Base-by-base conservation (phyloP, 1,140 invertebrate species). In the Papilio machaon region DNA sequence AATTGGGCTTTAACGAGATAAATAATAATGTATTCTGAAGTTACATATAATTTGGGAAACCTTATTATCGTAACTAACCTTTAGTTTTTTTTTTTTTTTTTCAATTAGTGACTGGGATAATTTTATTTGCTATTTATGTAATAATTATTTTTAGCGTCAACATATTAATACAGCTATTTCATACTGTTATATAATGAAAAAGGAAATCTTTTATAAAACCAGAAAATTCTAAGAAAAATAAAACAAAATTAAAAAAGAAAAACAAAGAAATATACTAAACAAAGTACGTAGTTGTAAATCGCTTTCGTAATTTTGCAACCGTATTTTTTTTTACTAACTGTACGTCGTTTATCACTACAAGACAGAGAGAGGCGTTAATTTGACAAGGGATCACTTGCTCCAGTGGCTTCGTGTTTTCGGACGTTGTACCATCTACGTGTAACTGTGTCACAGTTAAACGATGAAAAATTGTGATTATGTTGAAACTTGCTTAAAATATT, bases 331-430 rank as follows among this genome's bases (percentile, higher is more conserved):
- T 91, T 91, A 91, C 90, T 86, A 88, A 86, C 87, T 82, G 79
- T 87, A 80, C 86, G 84, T 90, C 89, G 88, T 92, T 91, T 91
- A 89, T 92, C 91, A 91, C 83, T 49, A 58, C 64, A 83, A 90
- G 88, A 89, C 87, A 91, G 84, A 88, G 85, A 88, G 82, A 85
- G 85, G 87, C 89, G 90, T 91, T 92, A 92, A 91, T 92, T 92
- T 92, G 91, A 92, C 91, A 91, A 87, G 91, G 91, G 91, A 89
- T 90, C 89, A 83, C 84, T 88, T 91, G 89, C 85, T 23, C 52
- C 73, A 77, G 78, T 78, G 80, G 77, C 82, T 81, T 82, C 80
- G 77, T 79, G 84, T 82, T 43, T 52, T 73, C 70, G 77, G 81
- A 85, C 85, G 82, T 88, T 85, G 74, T 74, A n/a, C 23, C 38